These are phyloP conservation scores for Amazona finschi DNA, from an alignment of 2,797 vertebrate species.

Conservation along the genomic window DNA sequence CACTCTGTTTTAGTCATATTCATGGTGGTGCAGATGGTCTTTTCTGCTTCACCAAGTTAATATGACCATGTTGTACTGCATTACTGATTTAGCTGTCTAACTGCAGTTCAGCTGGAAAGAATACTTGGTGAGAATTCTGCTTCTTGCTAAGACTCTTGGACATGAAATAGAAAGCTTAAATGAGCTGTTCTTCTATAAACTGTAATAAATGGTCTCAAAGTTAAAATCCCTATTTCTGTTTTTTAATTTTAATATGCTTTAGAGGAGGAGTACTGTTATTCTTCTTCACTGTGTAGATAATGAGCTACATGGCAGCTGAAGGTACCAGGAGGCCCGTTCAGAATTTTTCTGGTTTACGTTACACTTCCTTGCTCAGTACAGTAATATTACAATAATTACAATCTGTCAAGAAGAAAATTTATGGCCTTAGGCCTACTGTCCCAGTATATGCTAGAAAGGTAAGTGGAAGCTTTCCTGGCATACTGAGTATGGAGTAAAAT, in stretches of 20 bases:
- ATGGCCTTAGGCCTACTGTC: not conserved
- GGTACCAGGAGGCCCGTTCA: not conserved
- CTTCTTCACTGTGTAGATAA: not conserved
- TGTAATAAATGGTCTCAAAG: not conserved
- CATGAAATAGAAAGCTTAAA: conserved; percentile 38
- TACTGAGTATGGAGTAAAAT: not conserved
- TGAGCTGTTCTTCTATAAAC: not conserved
- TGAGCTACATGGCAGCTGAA: not conserved
- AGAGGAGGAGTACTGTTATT: not conserved
- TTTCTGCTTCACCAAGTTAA: conserved; percentile 74
- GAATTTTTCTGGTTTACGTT: not conserved
- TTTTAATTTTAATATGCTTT: conserved; percentile 22
- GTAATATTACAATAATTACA: not conserved
- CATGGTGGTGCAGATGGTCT: conserved; percentile 75
- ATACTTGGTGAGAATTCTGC: conserved; percentile 62
- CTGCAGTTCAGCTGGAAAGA: conserved; percentile 72
- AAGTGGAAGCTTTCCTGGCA: not conserved
- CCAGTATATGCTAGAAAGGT: not conserved
- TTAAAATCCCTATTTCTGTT: not conserved
- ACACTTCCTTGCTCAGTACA: not conserved
- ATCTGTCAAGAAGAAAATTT: not conserved
- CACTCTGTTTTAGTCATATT: conserved; percentile 56
- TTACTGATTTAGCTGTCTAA: conserved; percentile 78
- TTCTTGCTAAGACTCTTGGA: conserved; percentile 30
- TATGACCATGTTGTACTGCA: conserved; percentile 68